phyloP scores from a whole-genome alignment of 2,888 invertebrate species.

The Drosophila eohydei region DNA sequence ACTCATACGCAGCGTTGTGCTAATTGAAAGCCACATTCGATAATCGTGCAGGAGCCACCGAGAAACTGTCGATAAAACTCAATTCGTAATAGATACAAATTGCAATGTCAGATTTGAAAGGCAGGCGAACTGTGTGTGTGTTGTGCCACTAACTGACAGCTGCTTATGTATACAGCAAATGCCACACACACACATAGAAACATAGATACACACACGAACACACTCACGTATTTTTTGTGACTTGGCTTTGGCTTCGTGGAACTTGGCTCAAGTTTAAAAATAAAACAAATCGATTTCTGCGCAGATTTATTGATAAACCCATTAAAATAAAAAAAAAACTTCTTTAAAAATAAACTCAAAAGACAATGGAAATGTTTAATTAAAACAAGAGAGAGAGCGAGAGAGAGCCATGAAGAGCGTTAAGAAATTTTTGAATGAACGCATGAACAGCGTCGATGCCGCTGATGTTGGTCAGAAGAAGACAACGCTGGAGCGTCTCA shows the following conservation, averaged over 20 bases:
- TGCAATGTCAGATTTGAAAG: constrained; percentile 57
- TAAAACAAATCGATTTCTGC: constrained; percentile 60
- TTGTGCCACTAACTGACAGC: constrained; percentile 11
- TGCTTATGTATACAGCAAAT: constrained; percentile 52
- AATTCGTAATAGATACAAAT: constrained; percentile 55
- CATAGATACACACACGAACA: constrained; percentile 14
- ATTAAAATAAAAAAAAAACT: constrained; percentile 23
- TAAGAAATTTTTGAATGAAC: constrained; percentile 84
- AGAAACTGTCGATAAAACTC: constrained; percentile 33
- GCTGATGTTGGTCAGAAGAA: constrained; percentile 58
- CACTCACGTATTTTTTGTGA: constrained; percentile 4
- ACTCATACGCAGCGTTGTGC: constrained; percentile 44
- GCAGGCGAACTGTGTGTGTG: constrained; percentile 12
- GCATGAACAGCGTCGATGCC: constrained; percentile 83
- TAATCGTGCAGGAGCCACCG: constrained; percentile 22
- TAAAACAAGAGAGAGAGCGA: constrained; percentile 21
- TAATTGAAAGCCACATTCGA: constrained; percentile 48
- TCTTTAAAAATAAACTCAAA: constrained; percentile 15
- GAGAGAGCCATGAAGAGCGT: constrained; percentile 82
- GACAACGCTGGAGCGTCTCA: constrained; percentile 63
- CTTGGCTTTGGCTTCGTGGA: constrained; percentile 25
- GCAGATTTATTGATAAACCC: constrained; percentile 52
- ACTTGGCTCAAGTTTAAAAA: constrained; percentile 47
- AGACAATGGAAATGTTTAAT: constrained; percentile 19
- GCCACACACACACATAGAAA: constrained; percentile 22